Percentiles rank a stretch among this genome's conserved stretches.
Conservation (phyloP, 1,140 invertebrate genomes). For the Apis dorsata region DNA sequence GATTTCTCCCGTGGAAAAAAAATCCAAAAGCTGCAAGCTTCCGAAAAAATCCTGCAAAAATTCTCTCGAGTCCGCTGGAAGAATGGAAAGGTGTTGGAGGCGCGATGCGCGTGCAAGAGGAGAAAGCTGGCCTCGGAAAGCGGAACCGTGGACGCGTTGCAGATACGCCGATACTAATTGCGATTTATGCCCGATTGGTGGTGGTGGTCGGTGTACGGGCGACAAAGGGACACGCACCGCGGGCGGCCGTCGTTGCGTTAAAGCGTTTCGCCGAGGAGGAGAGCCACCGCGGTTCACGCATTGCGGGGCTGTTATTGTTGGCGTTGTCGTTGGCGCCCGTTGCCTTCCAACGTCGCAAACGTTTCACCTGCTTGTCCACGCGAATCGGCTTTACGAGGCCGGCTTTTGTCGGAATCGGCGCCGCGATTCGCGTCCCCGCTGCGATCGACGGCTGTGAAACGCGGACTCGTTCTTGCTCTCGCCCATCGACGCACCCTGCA, state of each 20-base stretch:
- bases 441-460: slow-evolving; percentile 9
- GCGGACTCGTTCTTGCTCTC: neutral
- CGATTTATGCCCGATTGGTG: slow-evolving; percentile 77
- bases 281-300: slow-evolving; percentile 40
- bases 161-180: slow-evolving; percentile 73
- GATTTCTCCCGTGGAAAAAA: too few species aligned
- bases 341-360: neutral
- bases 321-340: neutral
- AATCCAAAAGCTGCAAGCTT: too few species aligned
- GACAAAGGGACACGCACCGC: slow-evolving; percentile 71
- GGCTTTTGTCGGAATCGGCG: slow-evolving; percentile 22
- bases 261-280: slow-evolving; percentile 62
- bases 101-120: slow-evolving; percentile 42
- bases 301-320: neutral
- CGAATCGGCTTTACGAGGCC: slow-evolving; percentile 26
- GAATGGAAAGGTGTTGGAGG: neutral
- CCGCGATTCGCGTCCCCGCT: slow-evolving; percentile 17
- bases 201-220: slow-evolving; percentile 68
- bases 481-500: neutral
- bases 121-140: neutral
- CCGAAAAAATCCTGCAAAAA: too few species aligned
- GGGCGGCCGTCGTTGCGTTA: slow-evolving; percentile 71
- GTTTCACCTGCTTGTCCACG: slow-evolving; percentile 16
- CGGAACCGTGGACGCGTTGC: slow-evolving; percentile 37
- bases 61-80: neutral